Conservation (phyloP, 2,888 invertebrate species). For the Eledona agricola region DNA sequence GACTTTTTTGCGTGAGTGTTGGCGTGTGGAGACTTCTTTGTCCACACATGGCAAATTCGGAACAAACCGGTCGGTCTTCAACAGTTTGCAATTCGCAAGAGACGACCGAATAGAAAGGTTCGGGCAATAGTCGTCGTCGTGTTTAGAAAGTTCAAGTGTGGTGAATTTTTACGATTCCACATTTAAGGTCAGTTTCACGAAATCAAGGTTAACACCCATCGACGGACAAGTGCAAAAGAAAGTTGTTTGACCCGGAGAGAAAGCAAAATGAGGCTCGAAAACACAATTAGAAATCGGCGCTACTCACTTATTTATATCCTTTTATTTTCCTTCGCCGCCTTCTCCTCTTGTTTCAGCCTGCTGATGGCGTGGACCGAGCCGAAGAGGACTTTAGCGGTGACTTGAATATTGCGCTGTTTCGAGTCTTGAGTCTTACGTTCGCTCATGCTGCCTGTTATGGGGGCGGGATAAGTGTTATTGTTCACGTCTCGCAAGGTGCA, state of each 20-base stretch:
- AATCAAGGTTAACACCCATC: conserved; percentile 38
- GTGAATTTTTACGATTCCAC: conserved; percentile 20
- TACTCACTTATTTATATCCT: conserved; percentile 58
- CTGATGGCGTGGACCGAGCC: conserved; percentile 78
- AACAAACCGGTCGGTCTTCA: too few relatives aligned
- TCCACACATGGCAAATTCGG: too few relatives aligned
- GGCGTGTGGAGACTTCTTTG: too few relatives aligned
- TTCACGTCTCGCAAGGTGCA: conserved; percentile 67
- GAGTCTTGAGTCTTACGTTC: conserved; percentile 46
- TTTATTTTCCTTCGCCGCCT: conserved; percentile 71
- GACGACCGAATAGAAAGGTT: conserved; percentile 17
- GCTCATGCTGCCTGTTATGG: conserved; percentile 42
- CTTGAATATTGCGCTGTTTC: conserved; percentile 63
- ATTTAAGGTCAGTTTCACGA: conserved; percentile 39
- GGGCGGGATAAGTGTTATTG: conserved; percentile 67
- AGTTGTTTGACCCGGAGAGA: conserved; percentile 36
- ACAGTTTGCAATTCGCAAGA: too few relatives aligned
- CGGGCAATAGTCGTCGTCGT: conserved; percentile 2
- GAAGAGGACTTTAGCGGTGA: conserved; percentile 78
- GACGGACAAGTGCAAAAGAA: conserved; percentile 35
- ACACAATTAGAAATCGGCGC: conserved; percentile 16
- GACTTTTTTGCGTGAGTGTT: too few relatives aligned
- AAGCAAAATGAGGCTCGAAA: conserved; percentile 21
- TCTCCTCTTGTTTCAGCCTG: conserved; percentile 77
- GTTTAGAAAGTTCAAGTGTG: conserved; percentile 35